phyloP scores from a whole-genome alignment of 2,797 vertebrate genomes.

The Serranus cabrilla region DNA sequence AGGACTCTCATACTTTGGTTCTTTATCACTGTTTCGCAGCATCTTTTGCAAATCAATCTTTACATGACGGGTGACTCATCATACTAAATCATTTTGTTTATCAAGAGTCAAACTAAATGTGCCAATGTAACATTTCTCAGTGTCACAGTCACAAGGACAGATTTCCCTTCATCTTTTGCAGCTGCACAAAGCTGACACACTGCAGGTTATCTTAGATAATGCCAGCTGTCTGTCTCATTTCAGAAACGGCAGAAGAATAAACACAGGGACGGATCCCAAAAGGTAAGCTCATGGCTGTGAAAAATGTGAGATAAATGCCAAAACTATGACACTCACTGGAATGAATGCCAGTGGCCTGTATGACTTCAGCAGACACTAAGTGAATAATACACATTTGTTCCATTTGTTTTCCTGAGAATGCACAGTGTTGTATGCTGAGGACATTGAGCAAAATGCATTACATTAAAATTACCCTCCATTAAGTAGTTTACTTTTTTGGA shows the following conservation, averaged over 20 bases:
- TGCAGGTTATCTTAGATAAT: no score
- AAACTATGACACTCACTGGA: background rate
- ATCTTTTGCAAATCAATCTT: no score
- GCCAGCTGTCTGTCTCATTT: background rate
- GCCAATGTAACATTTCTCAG: no score
- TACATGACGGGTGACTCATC: no score
- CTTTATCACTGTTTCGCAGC: no score
- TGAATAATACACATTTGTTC: background rate
- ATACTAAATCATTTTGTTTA: no score
- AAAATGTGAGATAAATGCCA: background rate
- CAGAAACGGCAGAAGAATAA: background rate
- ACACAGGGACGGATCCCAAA: background rate
- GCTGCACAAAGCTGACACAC: no score
- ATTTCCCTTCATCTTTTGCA: no score
- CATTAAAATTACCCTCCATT: background rate
- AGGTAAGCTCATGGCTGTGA: background rate
- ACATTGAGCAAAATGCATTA: constrained; percentile 1
- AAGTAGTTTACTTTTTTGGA: background rate
- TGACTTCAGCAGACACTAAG: background rate
- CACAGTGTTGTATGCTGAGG: constrained; percentile 4
- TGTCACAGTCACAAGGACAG: no score
- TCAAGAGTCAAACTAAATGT: no score
- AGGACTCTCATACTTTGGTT: no score
- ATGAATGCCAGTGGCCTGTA: no score
- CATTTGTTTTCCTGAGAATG: background rate